phyloP scores from a whole-genome alignment of 1,140 invertebrate genomes.

The Paracyclopina nana region DNA sequence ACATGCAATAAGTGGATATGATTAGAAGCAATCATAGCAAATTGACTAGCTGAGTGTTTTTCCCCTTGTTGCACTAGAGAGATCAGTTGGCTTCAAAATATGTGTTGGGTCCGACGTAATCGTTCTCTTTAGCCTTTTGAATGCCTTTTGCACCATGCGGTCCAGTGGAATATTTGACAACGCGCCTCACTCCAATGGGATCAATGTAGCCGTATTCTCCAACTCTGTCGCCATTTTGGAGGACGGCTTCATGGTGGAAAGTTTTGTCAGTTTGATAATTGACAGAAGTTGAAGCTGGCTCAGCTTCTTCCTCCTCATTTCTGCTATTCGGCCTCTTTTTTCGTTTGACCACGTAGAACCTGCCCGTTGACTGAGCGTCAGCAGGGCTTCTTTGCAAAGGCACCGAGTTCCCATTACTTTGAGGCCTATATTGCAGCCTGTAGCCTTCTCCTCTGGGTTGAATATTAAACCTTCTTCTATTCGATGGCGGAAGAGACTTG shows the following conservation, averaged over 20 bases:
- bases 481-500: too few relatives aligned
- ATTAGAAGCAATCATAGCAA: too few relatives aligned
- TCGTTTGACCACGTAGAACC: background rate
- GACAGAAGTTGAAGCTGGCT: too few relatives aligned
- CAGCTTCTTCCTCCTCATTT: too few relatives aligned
- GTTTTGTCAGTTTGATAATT: constrained; percentile 3
- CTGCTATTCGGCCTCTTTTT: background rate
- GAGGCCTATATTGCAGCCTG: background rate
- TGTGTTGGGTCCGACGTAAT: background rate
- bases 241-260: background rate
- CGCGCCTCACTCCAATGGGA: background rate
- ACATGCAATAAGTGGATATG: too few relatives aligned
- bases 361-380: too few relatives aligned
- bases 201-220: constrained; percentile 4
- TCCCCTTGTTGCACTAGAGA: too few relatives aligned
- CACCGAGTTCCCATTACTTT: too few relatives aligned
- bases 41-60: too few relatives aligned
- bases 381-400: too few relatives aligned
- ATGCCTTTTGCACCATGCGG: background rate
- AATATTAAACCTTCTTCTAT: too few relatives aligned
- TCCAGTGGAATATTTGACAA: background rate
- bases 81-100: too few relatives aligned
- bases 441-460: background rate
- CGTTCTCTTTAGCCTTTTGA: background rate
- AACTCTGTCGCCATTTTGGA: background rate